Evolutionary conservation across 2,113 vertebrate species (phyloP).

Genomic region (Laterallus jamaicensis): DNA sequence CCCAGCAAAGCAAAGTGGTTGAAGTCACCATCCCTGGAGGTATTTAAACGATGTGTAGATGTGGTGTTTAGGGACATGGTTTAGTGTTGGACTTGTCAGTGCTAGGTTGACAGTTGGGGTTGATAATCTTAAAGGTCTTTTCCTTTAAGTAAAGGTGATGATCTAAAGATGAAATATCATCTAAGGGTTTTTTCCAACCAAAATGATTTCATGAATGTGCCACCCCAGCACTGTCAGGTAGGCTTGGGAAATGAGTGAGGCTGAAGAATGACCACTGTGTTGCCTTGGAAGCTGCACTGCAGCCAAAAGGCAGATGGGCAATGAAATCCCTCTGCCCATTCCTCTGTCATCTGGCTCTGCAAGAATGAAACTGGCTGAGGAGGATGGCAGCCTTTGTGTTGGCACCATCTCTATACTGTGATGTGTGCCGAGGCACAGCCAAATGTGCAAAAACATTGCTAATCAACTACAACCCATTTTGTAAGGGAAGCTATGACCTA

Average conservation of each 20-base stretch:
- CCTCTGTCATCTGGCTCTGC: not conserved
- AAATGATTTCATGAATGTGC: not conserved
- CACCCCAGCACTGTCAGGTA: not conserved
- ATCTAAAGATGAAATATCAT: too few species aligned
- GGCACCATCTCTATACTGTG: not conserved
- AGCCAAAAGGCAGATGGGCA: not conserved
- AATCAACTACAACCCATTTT: not conserved
- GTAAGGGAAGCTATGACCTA: not conserved
- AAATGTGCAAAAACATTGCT: not conserved
- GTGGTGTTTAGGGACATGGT: not conserved
- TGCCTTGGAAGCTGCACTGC: not conserved
- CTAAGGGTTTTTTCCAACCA: not conserved
- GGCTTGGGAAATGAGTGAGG: not conserved
- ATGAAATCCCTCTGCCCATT: not conserved
- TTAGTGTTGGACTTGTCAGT: not conserved
- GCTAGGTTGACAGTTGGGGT: not conserved
- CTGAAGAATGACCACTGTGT: not conserved
- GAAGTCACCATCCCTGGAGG: not conserved
- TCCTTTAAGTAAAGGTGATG: not conserved
- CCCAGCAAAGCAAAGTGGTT: not conserved
- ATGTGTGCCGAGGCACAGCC: not conserved
- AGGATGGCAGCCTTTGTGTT: not conserved
- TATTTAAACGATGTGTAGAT: not conserved
- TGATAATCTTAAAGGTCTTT: not conserved
- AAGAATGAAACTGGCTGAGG: not conserved